Percentiles rank a stretch among this genome's conserved stretches.
These are phyloP conservation scores for Xanthia icteritia DNA, from an alignment of 2,888 invertebrate genomes.

Conservation along the genomic window DNA sequence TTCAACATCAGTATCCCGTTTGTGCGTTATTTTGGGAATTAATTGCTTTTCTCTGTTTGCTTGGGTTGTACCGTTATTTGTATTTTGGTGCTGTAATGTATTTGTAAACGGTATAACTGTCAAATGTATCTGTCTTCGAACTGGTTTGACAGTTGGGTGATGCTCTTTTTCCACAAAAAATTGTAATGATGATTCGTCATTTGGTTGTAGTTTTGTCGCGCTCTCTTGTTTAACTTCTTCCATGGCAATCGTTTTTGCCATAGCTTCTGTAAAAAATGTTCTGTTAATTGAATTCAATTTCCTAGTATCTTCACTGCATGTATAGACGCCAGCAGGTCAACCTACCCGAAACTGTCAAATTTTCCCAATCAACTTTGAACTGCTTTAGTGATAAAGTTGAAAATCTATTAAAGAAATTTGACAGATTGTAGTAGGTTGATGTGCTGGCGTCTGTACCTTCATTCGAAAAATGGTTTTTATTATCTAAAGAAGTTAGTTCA, in stretches of 20 bases:
- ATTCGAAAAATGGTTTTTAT: neutral
- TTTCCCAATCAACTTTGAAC: too few species aligned
- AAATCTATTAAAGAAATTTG: too few species aligned
- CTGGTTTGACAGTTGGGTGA: neutral
- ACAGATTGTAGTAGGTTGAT: too few species aligned
- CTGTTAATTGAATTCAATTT: neutral
- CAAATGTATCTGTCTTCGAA: neutral
- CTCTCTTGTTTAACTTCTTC: neutral
- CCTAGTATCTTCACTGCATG: neutral
- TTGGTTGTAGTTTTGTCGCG: neutral
- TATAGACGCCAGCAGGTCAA: too few species aligned
- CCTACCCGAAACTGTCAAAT: too few species aligned
- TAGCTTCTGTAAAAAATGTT: neutral
- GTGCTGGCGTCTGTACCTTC: too few species aligned
- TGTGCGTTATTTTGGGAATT: neutral
- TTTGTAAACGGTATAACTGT: neutral
- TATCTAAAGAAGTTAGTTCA: neutral
- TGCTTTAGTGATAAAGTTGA: too few species aligned
- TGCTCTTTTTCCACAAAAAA: neutral
- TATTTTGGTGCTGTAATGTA: too few species aligned
- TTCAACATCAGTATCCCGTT: neutral
- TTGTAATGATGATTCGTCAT: neutral
- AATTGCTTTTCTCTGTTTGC: neutral
- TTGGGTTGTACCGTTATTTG: neutral
- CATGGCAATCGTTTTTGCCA: neutral